Evolutionary conservation across 2,888 invertebrate species (phyloP).

Genomic region (Drosophila anomelani): DNA sequence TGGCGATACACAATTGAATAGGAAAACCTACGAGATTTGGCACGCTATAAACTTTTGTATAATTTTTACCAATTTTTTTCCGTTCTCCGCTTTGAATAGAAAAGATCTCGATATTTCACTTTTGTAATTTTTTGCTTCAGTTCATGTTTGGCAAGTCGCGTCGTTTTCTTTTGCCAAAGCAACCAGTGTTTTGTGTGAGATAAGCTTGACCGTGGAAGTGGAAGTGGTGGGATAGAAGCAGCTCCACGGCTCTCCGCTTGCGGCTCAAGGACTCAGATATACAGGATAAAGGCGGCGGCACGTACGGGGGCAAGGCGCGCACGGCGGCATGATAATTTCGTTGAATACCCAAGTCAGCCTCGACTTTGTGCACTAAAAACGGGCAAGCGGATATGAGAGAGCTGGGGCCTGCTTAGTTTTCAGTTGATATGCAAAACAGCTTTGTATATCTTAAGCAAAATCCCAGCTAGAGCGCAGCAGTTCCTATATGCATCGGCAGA

Average conservation of each 20-base stretch:
- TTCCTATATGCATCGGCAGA: slow-evolving; percentile 20
- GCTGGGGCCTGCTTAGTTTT: slow-evolving; percentile 45
- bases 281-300: slow-evolving; percentile 54
- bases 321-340: slow-evolving; percentile 71
- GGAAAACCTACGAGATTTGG: slow-evolving; percentile 44
- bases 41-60: slow-evolving; percentile 57
- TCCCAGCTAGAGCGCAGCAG: slow-evolving; percentile 31
- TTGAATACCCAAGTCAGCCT: slow-evolving; percentile 62
- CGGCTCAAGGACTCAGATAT: slow-evolving; percentile 52
- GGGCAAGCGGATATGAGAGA: not conserved
- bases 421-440: slow-evolving; percentile 70
- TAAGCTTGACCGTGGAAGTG: slow-evolving; percentile 56
- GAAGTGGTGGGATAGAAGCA: slow-evolving; percentile 16
- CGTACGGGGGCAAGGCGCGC: slow-evolving; percentile 55
- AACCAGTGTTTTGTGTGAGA: slow-evolving; percentile 78
- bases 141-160: slow-evolving; percentile 62
- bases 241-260: slow-evolving; percentile 33
- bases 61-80: slow-evolving; percentile 51
- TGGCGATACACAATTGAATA: slow-evolving; percentile 31
- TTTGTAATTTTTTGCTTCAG: slow-evolving; percentile 62
- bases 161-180: slow-evolving; percentile 51
- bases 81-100: slow-evolving; percentile 28
- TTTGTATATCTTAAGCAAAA: slow-evolving; percentile 44
- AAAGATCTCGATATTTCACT: slow-evolving; percentile 60
- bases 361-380: slow-evolving; percentile 12